These are phyloP conservation scores for Nerophis ophidion DNA, from an alignment of 2,113 vertebrate genomes.

Conservation along the genomic window DNA sequence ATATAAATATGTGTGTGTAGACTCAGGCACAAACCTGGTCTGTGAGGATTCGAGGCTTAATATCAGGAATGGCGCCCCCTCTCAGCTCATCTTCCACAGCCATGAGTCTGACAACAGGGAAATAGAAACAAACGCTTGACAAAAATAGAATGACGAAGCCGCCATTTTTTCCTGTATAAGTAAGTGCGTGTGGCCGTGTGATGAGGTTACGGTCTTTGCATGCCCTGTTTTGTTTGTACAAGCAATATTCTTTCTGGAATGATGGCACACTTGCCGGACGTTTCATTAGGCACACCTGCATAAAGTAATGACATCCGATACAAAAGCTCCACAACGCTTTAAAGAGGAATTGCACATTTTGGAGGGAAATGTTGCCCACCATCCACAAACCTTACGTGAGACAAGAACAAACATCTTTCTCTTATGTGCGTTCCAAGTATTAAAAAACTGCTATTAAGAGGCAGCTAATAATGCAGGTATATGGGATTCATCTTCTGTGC, in stretches of 20 bases:
- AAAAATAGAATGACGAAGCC: conserved; percentile 51
- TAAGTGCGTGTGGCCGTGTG: conserved; percentile 49
- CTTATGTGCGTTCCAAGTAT: no score
- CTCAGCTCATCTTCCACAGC: conserved; percentile 79
- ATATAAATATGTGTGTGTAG: conserved; percentile 25
- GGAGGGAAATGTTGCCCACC: no score
- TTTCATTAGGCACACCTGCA: not conserved
- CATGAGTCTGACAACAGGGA: conserved; percentile 74
- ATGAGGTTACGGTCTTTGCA: conserved; percentile 58
- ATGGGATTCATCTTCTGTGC: no score
- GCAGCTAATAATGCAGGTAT: no score
- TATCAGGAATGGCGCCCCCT: conserved; percentile 77
- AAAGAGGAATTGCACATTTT: no score
- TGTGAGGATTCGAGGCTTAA: conserved; percentile 94
- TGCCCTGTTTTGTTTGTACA: conserved; percentile 26
- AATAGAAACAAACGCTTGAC: conserved; percentile 65
- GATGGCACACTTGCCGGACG: not conserved
- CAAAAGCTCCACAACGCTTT: not conserved
- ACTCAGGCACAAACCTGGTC: conserved; percentile 85
- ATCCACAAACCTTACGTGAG: no score
- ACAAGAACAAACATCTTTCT: no score
- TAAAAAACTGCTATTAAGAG: no score
- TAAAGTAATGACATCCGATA: not conserved
- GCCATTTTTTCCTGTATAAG: conserved; percentile 45
- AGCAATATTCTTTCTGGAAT: conserved; percentile 20